Evolutionary conservation across 2,797 vertebrate species (phyloP), one percentile per base, ranked within the genome.

Genomic region (Myotis daubentonii): DNA sequence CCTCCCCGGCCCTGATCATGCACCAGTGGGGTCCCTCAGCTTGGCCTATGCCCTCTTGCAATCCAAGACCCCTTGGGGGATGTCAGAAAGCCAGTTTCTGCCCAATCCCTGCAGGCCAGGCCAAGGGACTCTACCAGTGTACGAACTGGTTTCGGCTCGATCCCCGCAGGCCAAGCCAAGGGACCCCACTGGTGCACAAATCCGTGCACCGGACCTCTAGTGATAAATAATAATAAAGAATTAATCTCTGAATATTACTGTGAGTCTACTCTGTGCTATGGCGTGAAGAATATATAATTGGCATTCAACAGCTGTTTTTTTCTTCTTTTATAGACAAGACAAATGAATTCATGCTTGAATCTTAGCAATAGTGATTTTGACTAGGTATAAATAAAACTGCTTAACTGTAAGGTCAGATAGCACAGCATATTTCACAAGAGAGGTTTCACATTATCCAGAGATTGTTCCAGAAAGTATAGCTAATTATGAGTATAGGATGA

Each of bases 271-370:
- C 57, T 55, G 2, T 71, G 66, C 30, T 82, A 70, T 36, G 33
- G 16, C 70, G 22, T 85, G 19, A 92, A 94, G 70, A 93, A 89
- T 30, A 87, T 22, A 33, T 49, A 93, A 38, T 51, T 91, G 47
- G 65, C 60, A 92, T 94, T 92, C n/a, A 82, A 88, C 17, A 94
- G 38, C 38, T 94, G 6, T 22, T 81, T 38, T 70, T 87, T 94
- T 44, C 62, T 60, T 71, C 53, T n/a, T 76, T 84, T 87, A 81
- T 94, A 93, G 60, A 75, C 22, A 94, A 55, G 51, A 81, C 38
- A 93, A 87, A 91, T 66, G 41, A 93, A 8, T 89, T 76, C 60
- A 81, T 74, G 49, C 30, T 70, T 93, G n/a, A 87, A 87, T 33
- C 4, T 89, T 36, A 86, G 33, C 30, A 94, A 84, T 20, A 91